phyloP scores from a whole-genome alignment of 2,888 invertebrate species.

The Galerucella pusilla region DNA sequence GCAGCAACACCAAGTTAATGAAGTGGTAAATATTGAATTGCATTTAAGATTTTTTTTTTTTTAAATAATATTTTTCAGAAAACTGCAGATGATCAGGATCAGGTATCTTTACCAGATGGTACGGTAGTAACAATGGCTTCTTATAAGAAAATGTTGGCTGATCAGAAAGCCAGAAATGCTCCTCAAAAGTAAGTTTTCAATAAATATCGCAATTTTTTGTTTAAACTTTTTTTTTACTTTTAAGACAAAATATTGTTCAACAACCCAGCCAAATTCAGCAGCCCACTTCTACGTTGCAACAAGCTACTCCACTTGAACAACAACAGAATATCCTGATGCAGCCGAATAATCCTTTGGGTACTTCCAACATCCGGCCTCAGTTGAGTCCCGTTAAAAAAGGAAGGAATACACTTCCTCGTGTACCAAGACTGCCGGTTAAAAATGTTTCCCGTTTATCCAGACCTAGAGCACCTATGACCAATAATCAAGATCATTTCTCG shows the following conservation, averaged over 20 bases:
- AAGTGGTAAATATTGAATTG: conserved; percentile 36
- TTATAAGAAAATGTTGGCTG: conserved; percentile 55
- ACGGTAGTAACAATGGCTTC: conserved; percentile 50
- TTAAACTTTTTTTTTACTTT: background rate
- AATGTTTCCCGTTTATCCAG: background rate
- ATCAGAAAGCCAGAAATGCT: conserved; percentile 48
- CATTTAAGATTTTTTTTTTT: background rate
- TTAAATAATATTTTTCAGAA: conserved; percentile 37
- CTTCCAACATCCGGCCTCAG: conserved; percentile 18
- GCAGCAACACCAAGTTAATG: conserved; percentile 30
- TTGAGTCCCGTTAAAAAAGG: conserved; percentile 11
- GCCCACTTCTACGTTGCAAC: background rate
- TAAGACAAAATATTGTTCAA: conserved; percentile 6
- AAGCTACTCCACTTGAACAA: conserved; percentile 2
- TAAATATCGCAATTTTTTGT: background rate
- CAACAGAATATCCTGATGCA: conserved; percentile 17
- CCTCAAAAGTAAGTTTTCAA: conserved; percentile 38
- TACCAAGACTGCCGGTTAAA: conserved; percentile 9
- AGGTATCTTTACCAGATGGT: conserved; percentile 54
- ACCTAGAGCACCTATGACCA: conserved; percentile 17
- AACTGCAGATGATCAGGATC: conserved; percentile 47
- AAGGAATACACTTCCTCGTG: conserved; percentile 10
- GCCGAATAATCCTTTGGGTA: conserved; percentile 9
- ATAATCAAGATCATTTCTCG: conserved; percentile 39
- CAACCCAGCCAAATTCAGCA: conserved; percentile 20